phyloP scores from a whole-genome alignment of 2,113 vertebrate species.

The Alosa alosa region DNA sequence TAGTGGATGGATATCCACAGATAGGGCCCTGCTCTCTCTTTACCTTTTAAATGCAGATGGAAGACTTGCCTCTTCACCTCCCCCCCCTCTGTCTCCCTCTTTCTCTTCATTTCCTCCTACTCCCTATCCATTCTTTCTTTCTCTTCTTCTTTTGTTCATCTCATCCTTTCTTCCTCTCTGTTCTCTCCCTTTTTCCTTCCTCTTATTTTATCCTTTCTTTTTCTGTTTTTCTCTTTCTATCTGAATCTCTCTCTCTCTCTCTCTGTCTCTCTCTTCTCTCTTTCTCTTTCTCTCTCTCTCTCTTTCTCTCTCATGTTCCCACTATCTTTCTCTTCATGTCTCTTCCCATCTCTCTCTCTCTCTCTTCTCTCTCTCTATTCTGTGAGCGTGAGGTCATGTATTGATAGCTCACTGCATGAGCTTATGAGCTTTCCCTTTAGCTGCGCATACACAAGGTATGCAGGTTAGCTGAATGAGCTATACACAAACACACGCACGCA shows the following conservation, averaged over 20 bases:
- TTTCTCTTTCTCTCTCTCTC: not conserved
- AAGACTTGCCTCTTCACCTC: not conserved
- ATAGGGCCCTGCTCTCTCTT: not conserved
- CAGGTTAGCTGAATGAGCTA: not conserved
- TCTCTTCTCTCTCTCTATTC: not conserved
- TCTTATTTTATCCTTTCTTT: too few relatives aligned
- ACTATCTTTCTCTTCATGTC: conserved; percentile 45
- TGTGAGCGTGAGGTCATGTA: conserved; percentile 55
- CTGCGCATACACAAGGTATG: too few relatives aligned
- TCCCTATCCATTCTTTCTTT: not conserved
- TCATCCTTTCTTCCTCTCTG: not conserved
- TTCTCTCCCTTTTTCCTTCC: not conserved
- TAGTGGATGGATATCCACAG: not conserved
- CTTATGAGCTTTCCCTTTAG: too few relatives aligned
- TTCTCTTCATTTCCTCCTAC: not conserved
- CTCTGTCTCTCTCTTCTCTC: not conserved
- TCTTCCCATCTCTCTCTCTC: conserved; percentile 41
- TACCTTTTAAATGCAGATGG: not conserved
- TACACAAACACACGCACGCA: not conserved
- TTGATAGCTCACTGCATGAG: conserved; percentile 44
- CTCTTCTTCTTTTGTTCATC: conserved; percentile 43
- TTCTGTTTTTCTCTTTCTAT: not conserved
- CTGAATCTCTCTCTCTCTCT: not conserved
- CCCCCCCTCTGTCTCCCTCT: not conserved
- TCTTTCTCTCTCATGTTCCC: not conserved